Conservation (phyloP, 2,113 vertebrate genomes). For the Mus spicilegus region DNA sequence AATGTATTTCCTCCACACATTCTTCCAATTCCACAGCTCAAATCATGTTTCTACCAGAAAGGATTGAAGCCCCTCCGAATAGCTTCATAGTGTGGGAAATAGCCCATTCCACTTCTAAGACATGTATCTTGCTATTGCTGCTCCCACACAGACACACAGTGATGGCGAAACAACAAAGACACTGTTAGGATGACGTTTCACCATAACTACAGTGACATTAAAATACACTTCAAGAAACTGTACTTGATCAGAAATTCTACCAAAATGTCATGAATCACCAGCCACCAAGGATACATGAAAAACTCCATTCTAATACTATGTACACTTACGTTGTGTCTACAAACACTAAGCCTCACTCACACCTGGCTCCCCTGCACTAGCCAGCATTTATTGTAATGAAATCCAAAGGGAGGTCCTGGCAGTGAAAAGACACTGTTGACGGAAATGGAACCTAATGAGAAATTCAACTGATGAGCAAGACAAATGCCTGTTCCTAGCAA, state of each 20-base stretch:
- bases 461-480: background rate
- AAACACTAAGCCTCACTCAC: background rate
- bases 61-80: background rate
- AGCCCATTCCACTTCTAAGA: conserved; percentile 51
- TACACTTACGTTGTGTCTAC: background rate
- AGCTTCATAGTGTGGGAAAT: conserved; percentile 28
- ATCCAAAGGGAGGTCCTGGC: background rate
- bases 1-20: conserved; percentile 33
- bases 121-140: background rate
- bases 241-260: conserved; percentile 2
- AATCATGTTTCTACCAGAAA: conserved; percentile 55
- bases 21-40: conserved; percentile 33
- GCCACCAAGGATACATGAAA: conserved; percentile 9
- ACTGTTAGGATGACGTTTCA: background rate
- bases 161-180: conserved; percentile 27
- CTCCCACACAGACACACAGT: background rate
- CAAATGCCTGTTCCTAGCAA: background rate
- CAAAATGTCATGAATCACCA: background rate
- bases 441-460: background rate
- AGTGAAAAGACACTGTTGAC: background rate
- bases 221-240: background rate
- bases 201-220: background rate
- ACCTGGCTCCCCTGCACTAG: background rate
- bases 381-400: background rate
- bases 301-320: background rate